phyloP scores from a whole-genome alignment of 2,888 invertebrate species.

The Carabus problematicus region DNA sequence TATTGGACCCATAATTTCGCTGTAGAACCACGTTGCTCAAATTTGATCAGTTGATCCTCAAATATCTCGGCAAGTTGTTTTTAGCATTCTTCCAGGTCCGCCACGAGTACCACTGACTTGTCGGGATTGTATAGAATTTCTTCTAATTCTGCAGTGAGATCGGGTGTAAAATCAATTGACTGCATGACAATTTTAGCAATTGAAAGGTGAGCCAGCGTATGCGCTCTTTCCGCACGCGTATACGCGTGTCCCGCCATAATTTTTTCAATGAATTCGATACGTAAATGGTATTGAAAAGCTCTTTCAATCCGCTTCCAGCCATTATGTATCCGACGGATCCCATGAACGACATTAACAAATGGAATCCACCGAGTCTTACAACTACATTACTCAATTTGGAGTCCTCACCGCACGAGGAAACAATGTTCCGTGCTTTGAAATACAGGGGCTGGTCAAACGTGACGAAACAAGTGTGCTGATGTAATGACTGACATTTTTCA shows the following conservation, averaged over 20 bases:
- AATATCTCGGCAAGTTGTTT: constrained; percentile 52
- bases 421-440: constrained; percentile 46
- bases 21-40: constrained; percentile 47
- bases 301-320: constrained; percentile 47
- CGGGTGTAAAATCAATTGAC: constrained; percentile 16
- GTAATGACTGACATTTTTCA: constrained; percentile 35
- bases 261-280: constrained; percentile 47
- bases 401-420: constrained; percentile 25
- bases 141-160: constrained; percentile 10
- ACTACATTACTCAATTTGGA: constrained; percentile 40
- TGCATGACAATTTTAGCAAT: constrained; percentile 41
- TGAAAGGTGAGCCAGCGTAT: constrained; percentile 46
- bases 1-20: constrained; percentile 49
- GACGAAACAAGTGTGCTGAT: constrained; percentile 45
- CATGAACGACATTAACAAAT: constrained; percentile 47
- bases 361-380: constrained; percentile 46
- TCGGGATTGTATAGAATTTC: constrained; percentile 41
- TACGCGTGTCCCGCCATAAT: constrained; percentile 50
- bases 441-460: constrained; percentile 50
- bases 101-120: constrained; percentile 39
- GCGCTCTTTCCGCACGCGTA: constrained; percentile 48
- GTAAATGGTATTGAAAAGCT: constrained; percentile 47
- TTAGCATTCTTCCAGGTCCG: constrained; percentile 38
- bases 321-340: constrained; percentile 46
- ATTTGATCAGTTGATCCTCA: constrained; percentile 63